Percentiles rank a stretch among this genome's conserved stretches.
These are phyloP conservation scores for Coenonympha arcania DNA, from an alignment of 2,888 invertebrate genomes.

Conservation along the genomic window DNA sequence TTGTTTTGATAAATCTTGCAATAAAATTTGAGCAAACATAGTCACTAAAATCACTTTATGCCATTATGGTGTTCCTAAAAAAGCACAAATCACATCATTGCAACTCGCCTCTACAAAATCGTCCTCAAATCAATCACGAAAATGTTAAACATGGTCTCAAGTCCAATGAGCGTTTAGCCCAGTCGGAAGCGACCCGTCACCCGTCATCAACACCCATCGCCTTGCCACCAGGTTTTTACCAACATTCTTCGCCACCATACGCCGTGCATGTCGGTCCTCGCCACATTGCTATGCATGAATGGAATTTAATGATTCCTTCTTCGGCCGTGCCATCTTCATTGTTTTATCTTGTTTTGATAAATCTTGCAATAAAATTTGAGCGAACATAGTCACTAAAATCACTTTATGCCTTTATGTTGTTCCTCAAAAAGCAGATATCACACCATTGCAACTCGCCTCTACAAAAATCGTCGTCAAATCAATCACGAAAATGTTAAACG, in stretches of 20 bases:
- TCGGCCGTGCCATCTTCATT: not conserved
- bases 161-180: not conserved
- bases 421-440: no score
- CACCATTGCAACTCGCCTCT: no score
- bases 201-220: constrained; percentile 27
- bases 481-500: not conserved
- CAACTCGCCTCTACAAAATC: no score
- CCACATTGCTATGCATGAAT: constrained; percentile 48
- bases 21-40: no score
- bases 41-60: no score
- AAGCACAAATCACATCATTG: no score
- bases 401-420: no score
- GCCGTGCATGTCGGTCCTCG: constrained; percentile 31
- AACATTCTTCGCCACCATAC: constrained; percentile 31
- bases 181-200: constrained; percentile 26
- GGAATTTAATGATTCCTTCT: constrained; percentile 19
- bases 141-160: not conserved
- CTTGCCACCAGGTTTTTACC: constrained; percentile 31
- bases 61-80: no score
- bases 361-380: no score
- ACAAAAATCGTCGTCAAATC: constrained; percentile 6
- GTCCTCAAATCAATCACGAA: not conserved
- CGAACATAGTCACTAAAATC: no score
- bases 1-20: no score
- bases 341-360: no score